A percentile compares a stretch with the other conserved stretches of the same genome.
Conservation (phyloP, 2,113 vertebrate species). For the Rhinichthys klamathensis region DNA sequence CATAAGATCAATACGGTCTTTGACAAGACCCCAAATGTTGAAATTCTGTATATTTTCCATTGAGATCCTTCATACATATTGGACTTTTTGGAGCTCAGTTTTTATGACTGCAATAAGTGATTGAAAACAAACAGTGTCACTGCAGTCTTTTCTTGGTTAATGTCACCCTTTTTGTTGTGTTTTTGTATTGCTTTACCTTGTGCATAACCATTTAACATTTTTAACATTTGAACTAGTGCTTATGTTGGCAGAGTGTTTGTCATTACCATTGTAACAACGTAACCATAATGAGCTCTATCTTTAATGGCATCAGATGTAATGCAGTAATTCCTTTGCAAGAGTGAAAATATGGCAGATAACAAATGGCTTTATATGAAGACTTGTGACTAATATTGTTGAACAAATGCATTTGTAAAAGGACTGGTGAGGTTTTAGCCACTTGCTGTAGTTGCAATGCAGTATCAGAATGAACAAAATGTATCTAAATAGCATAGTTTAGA, state of each 20-base stretch:
- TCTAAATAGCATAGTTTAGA: constrained; percentile 44
- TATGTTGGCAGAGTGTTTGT: constrained; percentile 8
- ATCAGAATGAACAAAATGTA: constrained; percentile 39
- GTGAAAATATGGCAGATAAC: constrained; percentile 36
- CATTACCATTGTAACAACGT: constrained; percentile 28
- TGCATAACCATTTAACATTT: constrained; percentile 14
- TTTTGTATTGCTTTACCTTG: constrained; percentile 20
- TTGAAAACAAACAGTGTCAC: constrained; percentile 2
- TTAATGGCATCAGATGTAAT: constrained; percentile 21
- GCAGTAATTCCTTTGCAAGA: constrained; percentile 7
- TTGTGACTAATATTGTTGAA: constrained; percentile 30
- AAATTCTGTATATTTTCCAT: constrained; percentile 8
- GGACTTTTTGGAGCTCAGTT: not conserved
- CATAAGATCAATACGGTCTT: not conserved
- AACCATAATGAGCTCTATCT: constrained; percentile 10
- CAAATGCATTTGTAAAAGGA: constrained; percentile 39
- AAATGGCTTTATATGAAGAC: constrained; percentile 31
- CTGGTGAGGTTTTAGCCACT: constrained; percentile 38
- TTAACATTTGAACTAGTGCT: constrained; percentile 25
- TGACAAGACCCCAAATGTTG: not conserved
- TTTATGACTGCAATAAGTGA: not conserved
- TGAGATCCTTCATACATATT: not conserved
- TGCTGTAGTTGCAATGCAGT: constrained; percentile 49
- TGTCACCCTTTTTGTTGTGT: constrained; percentile 12
- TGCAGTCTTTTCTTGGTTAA: constrained; percentile 19